phyloP scores from a whole-genome alignment of 2,888 invertebrate species.

The Trisateles emortualis region DNA sequence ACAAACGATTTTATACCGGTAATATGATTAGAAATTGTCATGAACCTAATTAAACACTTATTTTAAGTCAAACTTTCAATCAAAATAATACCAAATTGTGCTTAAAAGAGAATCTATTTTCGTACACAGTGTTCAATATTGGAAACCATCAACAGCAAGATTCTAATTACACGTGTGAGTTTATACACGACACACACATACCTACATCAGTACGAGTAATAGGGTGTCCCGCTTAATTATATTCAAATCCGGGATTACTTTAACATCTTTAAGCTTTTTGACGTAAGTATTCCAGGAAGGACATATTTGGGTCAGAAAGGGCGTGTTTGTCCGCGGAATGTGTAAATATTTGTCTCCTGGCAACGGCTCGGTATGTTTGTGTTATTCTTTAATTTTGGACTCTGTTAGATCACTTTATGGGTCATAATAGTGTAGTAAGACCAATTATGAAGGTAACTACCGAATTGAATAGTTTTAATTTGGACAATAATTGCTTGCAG shows the following conservation, averaged over 20 bases:
- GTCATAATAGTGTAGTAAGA: slow-evolving; percentile 21
- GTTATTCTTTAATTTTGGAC: slow-evolving; percentile 30
- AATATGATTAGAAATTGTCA: too few species aligned
- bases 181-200: background rate
- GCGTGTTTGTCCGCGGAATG: slow-evolving; percentile 53
- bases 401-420: too few species aligned
- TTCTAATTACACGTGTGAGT: background rate
- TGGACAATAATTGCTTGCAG: slow-evolving; percentile 6
- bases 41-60: too few species aligned
- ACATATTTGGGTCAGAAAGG: slow-evolving; percentile 71
- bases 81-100: slow-evolving; percentile 2
- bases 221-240: slow-evolving; percentile 44
- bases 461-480: slow-evolving; percentile 10
- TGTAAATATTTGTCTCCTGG: slow-evolving; percentile 70
- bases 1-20: too few species aligned
- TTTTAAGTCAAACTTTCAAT: background rate
- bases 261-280: slow-evolving; percentile 22
- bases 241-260: slow-evolving; percentile 52
- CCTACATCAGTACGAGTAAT: slow-evolving; percentile 16
- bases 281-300: slow-evolving; percentile 59
- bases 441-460: slow-evolving; percentile 20
- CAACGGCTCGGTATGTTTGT: slow-evolving; percentile 35
- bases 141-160: slow-evolving; percentile 14
- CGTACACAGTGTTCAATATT: slow-evolving; percentile 15
- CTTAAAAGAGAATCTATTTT: slow-evolving; percentile 11